These are phyloP conservation scores for Eubasilissa splendida DNA, from an alignment of 2,888 invertebrate genomes.

Conservation along the genomic window DNA sequence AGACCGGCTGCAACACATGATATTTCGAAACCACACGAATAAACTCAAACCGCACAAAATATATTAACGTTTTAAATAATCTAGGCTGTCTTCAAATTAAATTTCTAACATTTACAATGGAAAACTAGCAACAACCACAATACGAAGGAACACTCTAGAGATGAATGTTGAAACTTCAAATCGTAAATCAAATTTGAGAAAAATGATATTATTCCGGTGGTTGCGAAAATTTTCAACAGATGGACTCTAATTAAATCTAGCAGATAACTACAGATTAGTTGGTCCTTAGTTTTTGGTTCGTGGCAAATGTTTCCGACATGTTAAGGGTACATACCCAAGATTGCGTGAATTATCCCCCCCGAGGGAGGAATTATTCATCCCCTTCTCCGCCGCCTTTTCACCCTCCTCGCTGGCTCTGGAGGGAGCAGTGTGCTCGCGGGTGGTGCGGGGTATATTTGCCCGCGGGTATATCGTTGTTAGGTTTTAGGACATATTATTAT, in stretches of 20 bases:
- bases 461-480: not conserved
- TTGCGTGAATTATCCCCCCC: constrained; percentile 57
- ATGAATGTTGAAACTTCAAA: too few species aligned
- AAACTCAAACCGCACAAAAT: too few species aligned
- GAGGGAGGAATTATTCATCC: constrained; percentile 55
- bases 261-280: constrained; percentile 26
- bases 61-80: too few species aligned
- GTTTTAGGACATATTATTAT: constrained; percentile 10
- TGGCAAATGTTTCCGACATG: constrained; percentile 30
- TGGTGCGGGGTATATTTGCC: not conserved
- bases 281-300: constrained; percentile 14
- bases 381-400: constrained; percentile 24
- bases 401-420: not conserved
- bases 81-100: too few species aligned
- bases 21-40: too few species aligned
- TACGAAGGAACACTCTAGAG: too few species aligned
- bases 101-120: too few species aligned
- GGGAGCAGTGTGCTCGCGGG: not conserved
- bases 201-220: too few species aligned
- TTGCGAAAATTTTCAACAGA: too few species aligned
- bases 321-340: constrained; percentile 28
- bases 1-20: too few species aligned
- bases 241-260: constrained; percentile 14
- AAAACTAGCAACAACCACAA: too few species aligned
- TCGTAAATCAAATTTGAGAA: too few species aligned